phyloP scores from a whole-genome alignment of 2,113 vertebrate species.

The Bucco capensis region DNA sequence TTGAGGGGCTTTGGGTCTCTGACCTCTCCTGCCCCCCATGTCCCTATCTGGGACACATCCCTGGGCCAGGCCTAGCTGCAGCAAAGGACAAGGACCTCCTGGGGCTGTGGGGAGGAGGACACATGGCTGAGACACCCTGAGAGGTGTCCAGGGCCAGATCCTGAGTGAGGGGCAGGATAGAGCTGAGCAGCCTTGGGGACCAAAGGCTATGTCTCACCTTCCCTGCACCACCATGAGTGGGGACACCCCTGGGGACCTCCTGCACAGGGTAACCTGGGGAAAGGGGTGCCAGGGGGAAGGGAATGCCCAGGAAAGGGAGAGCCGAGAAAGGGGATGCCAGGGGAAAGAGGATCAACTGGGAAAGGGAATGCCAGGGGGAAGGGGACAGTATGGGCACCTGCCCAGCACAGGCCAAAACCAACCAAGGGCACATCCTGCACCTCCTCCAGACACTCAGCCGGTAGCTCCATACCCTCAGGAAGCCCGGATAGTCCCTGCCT shows the following conservation, averaged over 20 bases:
- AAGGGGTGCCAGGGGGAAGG: not conserved
- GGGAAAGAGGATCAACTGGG: no score
- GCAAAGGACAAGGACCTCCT: not conserved
- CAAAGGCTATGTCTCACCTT: not conserved
- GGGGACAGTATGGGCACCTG: not conserved
- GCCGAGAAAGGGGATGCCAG: not conserved
- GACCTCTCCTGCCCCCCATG: not conserved
- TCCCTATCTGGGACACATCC: not conserved
- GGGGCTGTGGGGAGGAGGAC: not conserved
- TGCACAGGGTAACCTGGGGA: not conserved
- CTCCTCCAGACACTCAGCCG: not conserved
- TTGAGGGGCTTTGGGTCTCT: not conserved
- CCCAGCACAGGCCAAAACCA: not conserved
- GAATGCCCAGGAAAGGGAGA: not conserved
- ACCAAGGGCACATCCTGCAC: not conserved
- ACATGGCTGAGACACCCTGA: not conserved
- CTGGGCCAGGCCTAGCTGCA: not conserved
- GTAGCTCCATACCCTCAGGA: no score
- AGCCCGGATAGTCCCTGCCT: not conserved
- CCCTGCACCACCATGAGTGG: not conserved
- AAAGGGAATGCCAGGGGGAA: not conserved
- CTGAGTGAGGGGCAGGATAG: no score
- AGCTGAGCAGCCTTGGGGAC: not conserved
- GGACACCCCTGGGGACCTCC: not conserved
- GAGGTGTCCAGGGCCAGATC: no score